Conservation (phyloP, 2,888 invertebrate genomes). For the Gastracanthus pulcherrimus region DNA sequence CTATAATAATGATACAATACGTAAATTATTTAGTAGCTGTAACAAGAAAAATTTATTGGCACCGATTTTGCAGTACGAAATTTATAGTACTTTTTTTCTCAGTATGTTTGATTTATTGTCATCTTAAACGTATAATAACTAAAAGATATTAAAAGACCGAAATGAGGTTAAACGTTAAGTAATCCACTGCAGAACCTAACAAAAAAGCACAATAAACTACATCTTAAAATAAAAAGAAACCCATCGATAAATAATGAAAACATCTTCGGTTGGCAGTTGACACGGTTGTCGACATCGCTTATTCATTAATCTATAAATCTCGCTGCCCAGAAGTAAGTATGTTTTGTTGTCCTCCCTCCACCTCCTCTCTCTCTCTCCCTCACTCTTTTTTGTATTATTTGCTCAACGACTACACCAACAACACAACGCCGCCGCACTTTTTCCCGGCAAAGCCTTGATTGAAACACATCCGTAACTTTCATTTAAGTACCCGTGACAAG, state of each 20-base stretch:
- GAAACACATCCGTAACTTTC: constrained; percentile 48
- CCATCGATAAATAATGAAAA: constrained; percentile 8
- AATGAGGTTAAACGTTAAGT: too few species aligned
- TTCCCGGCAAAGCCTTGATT: not conserved
- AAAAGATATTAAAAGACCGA: too few species aligned
- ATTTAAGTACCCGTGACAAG: constrained; percentile 5
- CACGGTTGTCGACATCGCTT: not conserved
- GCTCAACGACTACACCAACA: not conserved
- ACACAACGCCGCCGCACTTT: not conserved
- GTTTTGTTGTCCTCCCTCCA: not conserved
- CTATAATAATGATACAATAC: too few species aligned
- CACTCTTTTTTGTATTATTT: not conserved
- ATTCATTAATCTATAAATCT: constrained; percentile 5
- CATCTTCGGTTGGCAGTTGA: not conserved
- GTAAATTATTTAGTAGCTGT: too few species aligned
- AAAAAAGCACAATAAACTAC: not conserved
- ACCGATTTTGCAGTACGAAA: too few species aligned
- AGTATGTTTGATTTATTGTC: too few species aligned
- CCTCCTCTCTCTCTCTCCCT: not conserved
- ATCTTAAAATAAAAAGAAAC: not conserved
- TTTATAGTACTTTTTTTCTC: too few species aligned
- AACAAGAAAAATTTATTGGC: too few species aligned
- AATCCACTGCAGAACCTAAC: too few species aligned
- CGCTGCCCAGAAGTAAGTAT: not conserved
- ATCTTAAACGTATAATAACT: too few species aligned